Evolutionary conservation across 1,140 invertebrate genomes (phyloP).

Genomic region (Whitmania pigra): DNA sequence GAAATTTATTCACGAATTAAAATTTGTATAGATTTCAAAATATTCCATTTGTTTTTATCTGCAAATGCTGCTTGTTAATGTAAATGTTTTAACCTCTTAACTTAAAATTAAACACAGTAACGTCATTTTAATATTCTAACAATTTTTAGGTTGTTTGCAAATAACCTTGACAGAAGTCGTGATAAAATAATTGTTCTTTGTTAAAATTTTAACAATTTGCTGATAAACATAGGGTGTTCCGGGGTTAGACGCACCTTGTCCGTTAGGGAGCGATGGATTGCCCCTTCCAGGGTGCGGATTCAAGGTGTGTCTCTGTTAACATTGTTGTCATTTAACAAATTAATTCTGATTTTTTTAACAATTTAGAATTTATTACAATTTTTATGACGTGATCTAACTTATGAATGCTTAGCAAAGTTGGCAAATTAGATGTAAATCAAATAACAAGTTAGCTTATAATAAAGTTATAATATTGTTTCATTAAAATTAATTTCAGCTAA

Average conservation of each 20-base stretch:
- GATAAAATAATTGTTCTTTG: not conserved
- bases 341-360: no score
- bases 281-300: constrained; percentile 23
- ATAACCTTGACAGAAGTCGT: not conserved
- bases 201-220: not conserved
- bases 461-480: no score
- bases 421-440: no score
- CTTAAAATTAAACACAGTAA: not conserved
- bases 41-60: not conserved
- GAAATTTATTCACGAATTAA: no score
- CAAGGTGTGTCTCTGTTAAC: not conserved
- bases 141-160: not conserved
- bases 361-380: no score
- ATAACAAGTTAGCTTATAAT: no score
- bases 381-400: no score
- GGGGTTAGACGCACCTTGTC: constrained; percentile 24
- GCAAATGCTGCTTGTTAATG: not conserved
- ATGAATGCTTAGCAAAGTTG: no score
- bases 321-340: no score
- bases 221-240: constrained; percentile 22
- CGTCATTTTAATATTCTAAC: not conserved
- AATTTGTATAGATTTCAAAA: not conserved
- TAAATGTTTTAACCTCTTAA: not conserved
- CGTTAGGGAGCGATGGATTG: constrained; percentile 23
- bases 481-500: no score